Conservation (phyloP, 64 coral and sea anemone genomes). For the Pocillopora verrucosa region DNA sequence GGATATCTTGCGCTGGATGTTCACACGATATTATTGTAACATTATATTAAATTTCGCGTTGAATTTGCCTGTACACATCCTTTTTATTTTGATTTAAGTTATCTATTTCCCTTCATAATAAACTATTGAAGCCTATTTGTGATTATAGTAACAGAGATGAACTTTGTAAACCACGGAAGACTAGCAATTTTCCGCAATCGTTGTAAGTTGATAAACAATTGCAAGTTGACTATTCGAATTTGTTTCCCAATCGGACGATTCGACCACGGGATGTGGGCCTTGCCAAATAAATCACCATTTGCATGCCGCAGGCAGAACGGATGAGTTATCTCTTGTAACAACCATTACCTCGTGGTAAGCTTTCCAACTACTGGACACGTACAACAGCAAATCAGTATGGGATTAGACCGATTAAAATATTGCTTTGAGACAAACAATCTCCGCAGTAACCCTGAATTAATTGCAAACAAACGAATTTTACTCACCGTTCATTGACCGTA, state of each 20-base stretch:
- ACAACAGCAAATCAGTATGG: not conserved
- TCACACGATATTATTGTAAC: not conserved
- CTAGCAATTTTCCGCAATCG: not conserved
- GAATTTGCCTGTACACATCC: not conserved
- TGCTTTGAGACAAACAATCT: too few relatives aligned
- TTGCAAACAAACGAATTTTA: not conserved
- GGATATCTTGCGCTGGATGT: not conserved
- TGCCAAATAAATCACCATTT: not conserved
- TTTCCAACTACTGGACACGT: not conserved
- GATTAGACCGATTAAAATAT: not conserved
- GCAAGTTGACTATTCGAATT: too few relatives aligned
- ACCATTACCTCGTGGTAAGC: not conserved
- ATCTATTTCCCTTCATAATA: not conserved
- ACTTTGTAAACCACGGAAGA: not conserved
- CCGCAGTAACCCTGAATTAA: not conserved
- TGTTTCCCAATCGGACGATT: not conserved
- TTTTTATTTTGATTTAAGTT: not conserved
- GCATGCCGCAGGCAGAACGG: not conserved
- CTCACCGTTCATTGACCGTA: not conserved
- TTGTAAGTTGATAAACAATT: too few relatives aligned
- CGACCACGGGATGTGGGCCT: not conserved
- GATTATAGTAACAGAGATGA: not conserved
- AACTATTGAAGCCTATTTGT: not conserved
- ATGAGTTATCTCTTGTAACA: not conserved
- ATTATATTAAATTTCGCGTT: not conserved